Evolutionary conservation across 2,797 vertebrate genomes (phyloP), one percentile per base, ranked within the genome.

Genomic region (Steatocranus sp.): DNA sequence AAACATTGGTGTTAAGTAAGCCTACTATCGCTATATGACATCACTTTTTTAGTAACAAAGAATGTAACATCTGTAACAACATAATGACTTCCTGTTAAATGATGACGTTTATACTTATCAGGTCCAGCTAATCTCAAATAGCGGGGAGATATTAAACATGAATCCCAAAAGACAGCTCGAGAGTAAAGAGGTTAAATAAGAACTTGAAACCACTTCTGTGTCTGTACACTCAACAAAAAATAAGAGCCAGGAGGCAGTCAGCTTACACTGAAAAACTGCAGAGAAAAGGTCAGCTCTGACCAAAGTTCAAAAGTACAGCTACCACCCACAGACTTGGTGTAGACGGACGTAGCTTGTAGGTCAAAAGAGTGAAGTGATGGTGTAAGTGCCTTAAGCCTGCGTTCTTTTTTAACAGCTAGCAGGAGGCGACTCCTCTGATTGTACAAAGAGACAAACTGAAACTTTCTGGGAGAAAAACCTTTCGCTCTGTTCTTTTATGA

Each of bases 211-310:
- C 38, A 46, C 15, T 46, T 46, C 15, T 27, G 66, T 70, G 38
- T 70, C 38, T 46, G 66, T 27, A 2, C 32, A 36, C 4, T 0
- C 23, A 70, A 70, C 23, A 46, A 0, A 27, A 46, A 46, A 38
- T 25, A 70, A 11, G 66, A 70, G 63, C 14, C 63, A 27, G 38
- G 23, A 43, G 38, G 23, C 8, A 1, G 36, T 43, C 63, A 11
- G 63, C 63, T 17, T 68, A 27, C 23, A 43, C 63, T 43, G 63
- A 5, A 23, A 43, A 25, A 43, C 36, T 43, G 36, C 20, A 25
- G 36, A 25, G 36, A 43, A 25, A 68, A 25, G 63, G 38, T 43
- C 38, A 11, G 4, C 66, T 18, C 66, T 43, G 66, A 8, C 20
- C 38, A 46, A 27, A 46, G 66, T 70, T 70, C 15, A 46, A 18